phyloP scores from a whole-genome alignment of 2,797 vertebrate genomes.

The Tangara arthus region DNA sequence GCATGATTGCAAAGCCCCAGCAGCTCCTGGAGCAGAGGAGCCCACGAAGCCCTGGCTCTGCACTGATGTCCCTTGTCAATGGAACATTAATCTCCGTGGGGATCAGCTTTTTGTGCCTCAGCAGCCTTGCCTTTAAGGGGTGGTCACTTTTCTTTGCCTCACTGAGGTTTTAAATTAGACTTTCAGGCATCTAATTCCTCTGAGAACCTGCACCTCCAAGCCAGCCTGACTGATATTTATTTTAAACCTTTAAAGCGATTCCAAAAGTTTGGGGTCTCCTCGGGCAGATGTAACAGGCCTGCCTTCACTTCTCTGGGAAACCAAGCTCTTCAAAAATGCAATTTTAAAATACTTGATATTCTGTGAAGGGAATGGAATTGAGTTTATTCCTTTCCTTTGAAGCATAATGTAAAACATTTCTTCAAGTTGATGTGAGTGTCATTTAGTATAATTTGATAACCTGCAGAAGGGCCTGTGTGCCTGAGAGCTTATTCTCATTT shows the following conservation, averaged over 20 bases:
- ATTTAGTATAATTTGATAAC: conserved; percentile 15
- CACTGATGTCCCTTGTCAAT: not conserved
- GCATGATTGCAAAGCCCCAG: not conserved
- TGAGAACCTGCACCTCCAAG: not conserved
- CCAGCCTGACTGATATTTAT: not conserved
- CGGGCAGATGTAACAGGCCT: not conserved
- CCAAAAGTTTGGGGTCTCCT: not conserved
- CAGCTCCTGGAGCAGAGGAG: not conserved
- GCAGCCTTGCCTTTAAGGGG: not conserved
- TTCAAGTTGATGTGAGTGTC: not conserved
- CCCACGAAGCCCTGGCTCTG: not conserved
- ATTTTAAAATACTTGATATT: not conserved
- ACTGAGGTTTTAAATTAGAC: not conserved
- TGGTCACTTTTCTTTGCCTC: not conserved
- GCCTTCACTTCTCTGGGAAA: not conserved
- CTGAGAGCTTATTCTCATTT: not conserved
- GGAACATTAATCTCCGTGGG: not conserved
- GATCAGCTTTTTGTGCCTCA: not conserved
- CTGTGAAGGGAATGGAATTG: not conserved
- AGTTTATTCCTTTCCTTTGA: conserved; percentile 36
- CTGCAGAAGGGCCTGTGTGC: not conserved
- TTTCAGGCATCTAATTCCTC: not conserved
- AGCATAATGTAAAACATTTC: not conserved
- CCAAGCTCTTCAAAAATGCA: not conserved
- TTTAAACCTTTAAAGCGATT: not conserved